Evolutionary conservation across 2,113 vertebrate genomes (phyloP), one percentile per base, ranked within the genome.

Genomic region (Heterochromis multidens): DNA sequence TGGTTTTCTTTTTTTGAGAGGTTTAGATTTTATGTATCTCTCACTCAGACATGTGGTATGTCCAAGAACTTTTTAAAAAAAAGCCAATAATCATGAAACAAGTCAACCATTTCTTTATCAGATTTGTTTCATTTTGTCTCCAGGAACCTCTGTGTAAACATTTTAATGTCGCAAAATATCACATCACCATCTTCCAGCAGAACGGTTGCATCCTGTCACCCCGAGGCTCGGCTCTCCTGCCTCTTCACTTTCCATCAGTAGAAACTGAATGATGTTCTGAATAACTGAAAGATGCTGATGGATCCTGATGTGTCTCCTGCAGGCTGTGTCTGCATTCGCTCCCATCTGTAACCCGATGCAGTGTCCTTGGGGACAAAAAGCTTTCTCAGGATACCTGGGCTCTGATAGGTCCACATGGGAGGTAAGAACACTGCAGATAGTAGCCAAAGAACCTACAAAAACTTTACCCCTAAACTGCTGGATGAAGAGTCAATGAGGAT

Each of bases 291-390:
- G 9, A 49, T 72, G 40, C 67, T 72, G 67, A 70, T 70, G 46
- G 65, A 70, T 6, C 5, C 65, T 7, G 65, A 72, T 72, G 25
- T 72, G 25, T 72, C 67, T 72, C 25, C 43, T 13, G 43, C 67
- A 72, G 67, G 67, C 67, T 21, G 67, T 72, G 43, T 70, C 62
- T 0, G 99, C 98, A 1, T 99, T 99, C 87, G 96, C 98, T 80
- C 97, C 99, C 77, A 97, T 99, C 96, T 99, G 98, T 95, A 99
- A 99, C 95, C 99, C 98, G 0, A 57, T 97, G 54, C 97, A 98
- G 93, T 99, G 98, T 84, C 96, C 97, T 35, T 99, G 98, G 99
- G 98, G 99, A 19, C 98, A 98, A 95, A 99, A 99, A 81, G 98
- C 97, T 52, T 97, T 99, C 31, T 81, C 93, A 1, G 97, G 98